These are phyloP conservation scores for Antedon mediterranea DNA, from an alignment of 53 echinoderm and acorn worm species.

Conservation along the genomic window DNA sequence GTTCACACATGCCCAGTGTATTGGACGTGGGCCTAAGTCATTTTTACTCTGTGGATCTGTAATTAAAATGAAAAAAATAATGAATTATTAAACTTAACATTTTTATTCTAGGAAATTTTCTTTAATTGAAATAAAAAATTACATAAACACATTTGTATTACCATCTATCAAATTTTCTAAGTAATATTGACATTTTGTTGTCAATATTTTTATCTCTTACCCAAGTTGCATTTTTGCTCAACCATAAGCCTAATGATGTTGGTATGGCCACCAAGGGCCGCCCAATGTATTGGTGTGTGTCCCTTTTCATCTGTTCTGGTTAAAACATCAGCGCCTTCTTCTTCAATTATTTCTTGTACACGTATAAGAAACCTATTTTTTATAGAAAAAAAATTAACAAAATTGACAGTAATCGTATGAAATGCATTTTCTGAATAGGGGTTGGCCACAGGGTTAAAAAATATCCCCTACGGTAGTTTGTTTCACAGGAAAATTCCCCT, in stretches of 20 bases:
- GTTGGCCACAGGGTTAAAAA: too few relatives aligned
- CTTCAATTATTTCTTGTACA: slow-evolving; percentile 82
- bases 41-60: slow-evolving; percentile 83
- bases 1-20: slow-evolving; percentile 98
- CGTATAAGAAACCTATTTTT: slow-evolving; percentile 77
- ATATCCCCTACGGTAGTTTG: background rate
- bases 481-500: too few relatives aligned
- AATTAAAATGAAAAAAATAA: background rate
- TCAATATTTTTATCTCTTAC: too few relatives aligned
- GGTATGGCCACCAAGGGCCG: slow-evolving; percentile 72
- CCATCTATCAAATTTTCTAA: too few relatives aligned
- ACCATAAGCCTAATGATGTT: slow-evolving; percentile 93
- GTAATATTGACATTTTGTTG: too few relatives aligned
- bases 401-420: too few relatives aligned
- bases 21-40: slow-evolving; percentile 78
- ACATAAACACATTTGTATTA: too few relatives aligned
- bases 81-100: too few relatives aligned
- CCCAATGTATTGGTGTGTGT: slow-evolving; percentile 94
- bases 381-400: slow-evolving; percentile 16
- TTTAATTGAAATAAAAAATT: too few relatives aligned
- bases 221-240: slow-evolving; percentile 65
- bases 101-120: too few relatives aligned
- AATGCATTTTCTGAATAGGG: background rate
- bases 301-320: slow-evolving; percentile 90
- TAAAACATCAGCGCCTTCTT: slow-evolving; percentile 75